phyloP scores from a whole-genome alignment of 2,888 invertebrate species.

The Artemia sinica region DNA sequence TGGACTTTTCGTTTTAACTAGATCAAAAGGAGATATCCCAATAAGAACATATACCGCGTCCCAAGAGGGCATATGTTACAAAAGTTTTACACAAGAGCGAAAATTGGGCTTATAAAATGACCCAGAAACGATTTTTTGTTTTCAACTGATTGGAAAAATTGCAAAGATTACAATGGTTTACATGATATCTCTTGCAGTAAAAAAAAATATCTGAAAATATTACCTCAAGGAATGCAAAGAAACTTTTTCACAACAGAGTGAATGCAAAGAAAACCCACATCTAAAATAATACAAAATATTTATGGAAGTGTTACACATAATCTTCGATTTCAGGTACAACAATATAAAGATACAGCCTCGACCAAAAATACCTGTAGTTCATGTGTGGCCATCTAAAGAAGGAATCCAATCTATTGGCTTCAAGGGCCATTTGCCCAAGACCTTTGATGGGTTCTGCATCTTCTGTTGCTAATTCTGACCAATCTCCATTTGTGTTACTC shows the following conservation, averaged over 20 bases:
- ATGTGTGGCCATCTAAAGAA: slow-evolving; percentile 90
- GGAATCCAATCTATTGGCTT: slow-evolving; percentile 71
- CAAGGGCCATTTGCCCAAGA: slow-evolving; percentile 59
- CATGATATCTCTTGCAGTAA: too few species aligned
- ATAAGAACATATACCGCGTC: too few species aligned
- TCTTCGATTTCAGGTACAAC: neutral
- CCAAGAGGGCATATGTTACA: too few species aligned
- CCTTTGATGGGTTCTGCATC: neutral
- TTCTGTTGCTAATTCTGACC: neutral
- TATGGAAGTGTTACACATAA: neutral
- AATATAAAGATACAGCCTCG: slow-evolving; percentile 26
- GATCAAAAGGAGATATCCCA: too few species aligned
- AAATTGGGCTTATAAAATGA: too few species aligned
- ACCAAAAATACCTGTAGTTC: slow-evolving; percentile 60
- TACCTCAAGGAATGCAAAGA: too few species aligned
- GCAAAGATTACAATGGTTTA: too few species aligned
- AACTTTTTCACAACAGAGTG: neutral
- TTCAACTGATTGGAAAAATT: too few species aligned
- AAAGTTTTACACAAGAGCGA: too few species aligned
- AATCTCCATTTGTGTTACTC: slow-evolving; percentile 25
- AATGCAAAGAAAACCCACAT: neutral
- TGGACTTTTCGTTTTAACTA: too few species aligned
- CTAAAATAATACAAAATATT: neutral
- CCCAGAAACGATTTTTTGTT: too few species aligned
- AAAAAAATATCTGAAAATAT: neutral